These are phyloP conservation scores for Muscina levida DNA, from an alignment of 2,888 invertebrate genomes.

Conservation along the genomic window DNA sequence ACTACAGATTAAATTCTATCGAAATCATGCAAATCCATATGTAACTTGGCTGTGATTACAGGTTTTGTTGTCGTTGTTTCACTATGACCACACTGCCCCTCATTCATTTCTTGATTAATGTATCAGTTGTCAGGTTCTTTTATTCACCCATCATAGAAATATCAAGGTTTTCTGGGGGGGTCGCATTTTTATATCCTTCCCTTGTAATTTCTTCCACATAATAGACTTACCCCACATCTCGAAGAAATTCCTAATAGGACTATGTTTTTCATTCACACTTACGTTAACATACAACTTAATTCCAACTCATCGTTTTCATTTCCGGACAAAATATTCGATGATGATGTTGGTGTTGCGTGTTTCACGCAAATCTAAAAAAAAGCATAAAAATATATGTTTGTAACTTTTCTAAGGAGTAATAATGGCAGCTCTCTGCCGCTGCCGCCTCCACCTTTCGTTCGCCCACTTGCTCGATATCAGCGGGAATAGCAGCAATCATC, in stretches of 20 bases:
- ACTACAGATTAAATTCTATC: no score
- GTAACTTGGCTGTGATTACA: conserved; percentile 14
- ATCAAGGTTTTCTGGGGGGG: no score
- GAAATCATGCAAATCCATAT: background rate
- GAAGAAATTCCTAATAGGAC: conserved; percentile 5
- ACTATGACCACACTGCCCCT: background rate
- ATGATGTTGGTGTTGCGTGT: conserved; percentile 63
- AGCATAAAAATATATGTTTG: background rate
- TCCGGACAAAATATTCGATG: conserved; percentile 60
- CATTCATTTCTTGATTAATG: conserved; percentile 17
- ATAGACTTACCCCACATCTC: background rate
- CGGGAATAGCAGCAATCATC: background rate
- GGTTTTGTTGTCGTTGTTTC: background rate
- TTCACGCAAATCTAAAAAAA: conserved; percentile 59
- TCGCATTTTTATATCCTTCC: no score
- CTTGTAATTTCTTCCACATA: no score
- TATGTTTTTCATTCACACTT: background rate
- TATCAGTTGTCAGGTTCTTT: conserved; percentile 19
- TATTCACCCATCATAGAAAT: no score
- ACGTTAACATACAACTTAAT: conserved; percentile 55
- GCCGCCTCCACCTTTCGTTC: background rate
- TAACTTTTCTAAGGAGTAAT: conserved; percentile 26
- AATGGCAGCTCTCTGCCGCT: background rate
- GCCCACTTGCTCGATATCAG: background rate
- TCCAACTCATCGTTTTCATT: conserved; percentile 61